Base-by-base conservation (phyloP, 2,113 vertebrate genomes). In the Vulpes lagopus region DNA sequence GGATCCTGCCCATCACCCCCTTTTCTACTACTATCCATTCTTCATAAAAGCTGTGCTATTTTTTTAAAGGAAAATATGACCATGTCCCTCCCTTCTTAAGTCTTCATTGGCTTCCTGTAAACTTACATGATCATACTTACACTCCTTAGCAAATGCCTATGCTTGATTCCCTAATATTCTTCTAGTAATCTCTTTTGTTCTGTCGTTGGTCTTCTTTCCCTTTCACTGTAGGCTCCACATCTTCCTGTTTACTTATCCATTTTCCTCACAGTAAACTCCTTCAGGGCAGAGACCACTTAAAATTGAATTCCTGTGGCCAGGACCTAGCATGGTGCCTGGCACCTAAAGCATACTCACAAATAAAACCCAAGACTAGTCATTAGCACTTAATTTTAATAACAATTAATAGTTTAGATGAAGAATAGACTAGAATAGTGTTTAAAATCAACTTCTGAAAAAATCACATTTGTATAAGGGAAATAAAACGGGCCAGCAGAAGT, bases 381-480 rank as follows among this genome's bases (percentile, higher is more conserved):
- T 95, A 98, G 27, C 25, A 97, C 20, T 98, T 98, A 92, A 98
- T 97, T 99, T 98, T 97, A 98, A 96, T 98, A 74, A 90, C 87
- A 97, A 97, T 80, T n/a, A 95, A 95, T 9, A 93, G 55, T 96
- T 98, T 23, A 69, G 51, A 97, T 93, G 2, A 51, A 84, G 93
- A 84, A 62, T 22, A 95, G 82, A 97, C 98, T 85, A 97, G 89
- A 96, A 96, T 97, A 98, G 92, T 98, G 98, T 98, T 98, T 98
- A 97, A 96, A 79, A 98, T 86, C 38, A 97, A 85, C 76, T 97
- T 89, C 79, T 95, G 64, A 88, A 97, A 88, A 59, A 97, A 91
- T 98, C 97, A 98, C 87, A 97, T 93, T 60, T 93, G 91, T 65
- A 96, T 49, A 87, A 92, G 95, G 98, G 76, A 96, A 96, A 49